phyloP scores from a whole-genome alignment of 2,113 vertebrate species.

The Podarcis muralis region DNA sequence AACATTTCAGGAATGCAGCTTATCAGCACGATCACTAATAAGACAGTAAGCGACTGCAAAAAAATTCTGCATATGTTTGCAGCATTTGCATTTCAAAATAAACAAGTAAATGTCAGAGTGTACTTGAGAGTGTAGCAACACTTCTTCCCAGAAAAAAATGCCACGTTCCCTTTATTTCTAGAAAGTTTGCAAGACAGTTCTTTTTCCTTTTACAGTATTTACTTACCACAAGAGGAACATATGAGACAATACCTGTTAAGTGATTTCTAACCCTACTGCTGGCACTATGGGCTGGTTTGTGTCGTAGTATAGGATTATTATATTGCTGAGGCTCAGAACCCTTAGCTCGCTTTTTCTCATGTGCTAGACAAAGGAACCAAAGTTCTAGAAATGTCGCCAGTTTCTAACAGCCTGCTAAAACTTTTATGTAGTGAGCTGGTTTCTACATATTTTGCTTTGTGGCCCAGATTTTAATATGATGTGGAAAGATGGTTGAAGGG shows the following conservation, averaged over 20 bases:
- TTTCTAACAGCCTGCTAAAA: too few species aligned
- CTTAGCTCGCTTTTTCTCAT: too few species aligned
- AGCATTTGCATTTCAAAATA: slow-evolving; percentile 70
- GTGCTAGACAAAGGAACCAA: too few species aligned
- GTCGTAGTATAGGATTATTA: too few species aligned
- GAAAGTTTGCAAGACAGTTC: neutral
- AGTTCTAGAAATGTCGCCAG: too few species aligned
- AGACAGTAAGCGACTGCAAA: slow-evolving; percentile 64
- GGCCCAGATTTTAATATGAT: too few species aligned
- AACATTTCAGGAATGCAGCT: slow-evolving; percentile 70
- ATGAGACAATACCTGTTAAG: neutral
- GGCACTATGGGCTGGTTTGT: too few species aligned
- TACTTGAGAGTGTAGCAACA: slow-evolving; percentile 50
- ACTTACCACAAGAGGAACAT: neutral
- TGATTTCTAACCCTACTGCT: too few species aligned
- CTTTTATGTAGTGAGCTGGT: too few species aligned
- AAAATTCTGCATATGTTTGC: slow-evolving; percentile 54
- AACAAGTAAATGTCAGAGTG: slow-evolving; percentile 65
- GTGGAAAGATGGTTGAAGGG: too few species aligned
- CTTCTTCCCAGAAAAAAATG: slow-evolving; percentile 28
- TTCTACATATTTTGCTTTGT: too few species aligned
- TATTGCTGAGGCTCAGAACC: too few species aligned
- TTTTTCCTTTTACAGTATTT: neutral
- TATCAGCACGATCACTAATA: slow-evolving; percentile 71
- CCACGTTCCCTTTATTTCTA: neutral